These are phyloP conservation scores for Tryphoninae sp. DNA, from an alignment of 2,888 invertebrate species.

Conservation along the genomic window DNA sequence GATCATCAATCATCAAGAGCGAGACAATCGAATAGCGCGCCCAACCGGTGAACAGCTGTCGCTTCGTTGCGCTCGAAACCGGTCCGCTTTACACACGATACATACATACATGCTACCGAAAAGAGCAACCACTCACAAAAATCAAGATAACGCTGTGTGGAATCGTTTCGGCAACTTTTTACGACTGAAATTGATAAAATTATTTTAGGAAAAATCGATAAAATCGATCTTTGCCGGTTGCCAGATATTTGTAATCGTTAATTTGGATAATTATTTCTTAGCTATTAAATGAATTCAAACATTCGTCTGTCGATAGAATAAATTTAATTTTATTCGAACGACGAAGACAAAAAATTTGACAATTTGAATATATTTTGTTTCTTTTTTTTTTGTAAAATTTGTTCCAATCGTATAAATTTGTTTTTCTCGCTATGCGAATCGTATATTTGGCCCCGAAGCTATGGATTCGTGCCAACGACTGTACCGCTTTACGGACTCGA, in stretches of 20 bases:
- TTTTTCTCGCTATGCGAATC: not conserved
- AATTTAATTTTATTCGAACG: too few relatives aligned
- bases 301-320: too few relatives aligned
- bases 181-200: not conserved
- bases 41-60: slow-evolving; percentile 83
- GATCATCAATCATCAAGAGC: slow-evolving; percentile 85
- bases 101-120: slow-evolving; percentile 64
- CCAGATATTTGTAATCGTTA: too few relatives aligned
- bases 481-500: not conserved
- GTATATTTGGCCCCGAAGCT: not conserved
- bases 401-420: not conserved
- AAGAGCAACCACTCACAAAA: slow-evolving; percentile 59
- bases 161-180: slow-evolving; percentile 16
- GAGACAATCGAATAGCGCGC: slow-evolving; percentile 83
- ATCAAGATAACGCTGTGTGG: slow-evolving; percentile 50
- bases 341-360: too few relatives aligned
- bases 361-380: not conserved
- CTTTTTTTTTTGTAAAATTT: not conserved
- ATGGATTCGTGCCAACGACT: not conserved
- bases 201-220: slow-evolving; percentile 1
- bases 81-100: slow-evolving; percentile 71
- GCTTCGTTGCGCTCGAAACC: slow-evolving; percentile 80
- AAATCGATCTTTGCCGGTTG: not conserved
- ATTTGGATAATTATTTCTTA: too few relatives aligned
- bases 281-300: too few relatives aligned